Evolutionary conservation across 2,888 invertebrate genomes (phyloP), one percentile per base, ranked within the genome.

Genomic region (Athripsodes cinereus): DNA sequence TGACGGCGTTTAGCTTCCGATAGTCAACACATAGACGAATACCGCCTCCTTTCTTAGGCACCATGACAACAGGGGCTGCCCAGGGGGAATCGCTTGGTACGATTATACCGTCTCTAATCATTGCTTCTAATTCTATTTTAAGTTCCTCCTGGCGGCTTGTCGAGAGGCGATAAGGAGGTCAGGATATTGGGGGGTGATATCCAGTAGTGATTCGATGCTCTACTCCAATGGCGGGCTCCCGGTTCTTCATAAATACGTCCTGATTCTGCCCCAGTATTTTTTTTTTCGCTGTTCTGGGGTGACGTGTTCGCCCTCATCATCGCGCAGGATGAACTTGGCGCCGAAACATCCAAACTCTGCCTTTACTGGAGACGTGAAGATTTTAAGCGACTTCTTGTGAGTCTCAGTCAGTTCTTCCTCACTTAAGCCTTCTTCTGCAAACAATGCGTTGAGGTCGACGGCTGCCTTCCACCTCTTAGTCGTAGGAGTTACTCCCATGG

Each of bases 51-150:
- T n/a, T n/a, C n/a, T n/a, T n/a, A n/a, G n/a, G n/a, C n/a, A n/a
- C n/a, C n/a, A n/a, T n/a, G n/a, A 72, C 65, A 1, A 66, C 67
- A 8, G 70, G 71, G 3, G 70, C 65, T 1, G 68, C 64, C 70
- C 70, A 72, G 1, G 70, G 67, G 1, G 69, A 70, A 54, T 71
- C 70, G 52, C 68, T 68, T 48, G 71, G 69, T 58, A 72, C 70
- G 1, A 72, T 69, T 1, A 72, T 64, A 1, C 63, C 68, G 2
- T 68, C 65, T 3, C 63, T 47, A 2, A 70, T 52, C 68, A 71
- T 67, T 47, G 64, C 58, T 8, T 67, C 66, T 1, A 72, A 51
- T 59, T 71, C 67, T 35, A 55, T 53, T 19, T 63, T 59, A 6
- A 71, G 57, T 2, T 63, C 54, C 44, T 63, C 57, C 22, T 64